Conservation (phyloP, 2,888 invertebrate species). For the Pemphredon lugubris region DNA sequence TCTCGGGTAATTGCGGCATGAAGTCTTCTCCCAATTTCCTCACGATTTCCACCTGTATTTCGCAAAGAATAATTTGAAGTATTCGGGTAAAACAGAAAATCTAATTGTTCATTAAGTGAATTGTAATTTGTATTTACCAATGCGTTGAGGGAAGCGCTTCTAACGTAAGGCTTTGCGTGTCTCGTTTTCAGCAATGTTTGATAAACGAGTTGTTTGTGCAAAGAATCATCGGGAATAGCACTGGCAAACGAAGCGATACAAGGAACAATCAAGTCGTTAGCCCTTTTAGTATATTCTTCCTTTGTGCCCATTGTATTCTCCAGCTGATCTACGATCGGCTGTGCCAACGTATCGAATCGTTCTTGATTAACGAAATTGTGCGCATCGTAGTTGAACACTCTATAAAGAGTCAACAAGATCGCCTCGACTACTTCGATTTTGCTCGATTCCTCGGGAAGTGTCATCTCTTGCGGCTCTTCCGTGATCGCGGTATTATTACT, state of each 20-base stretch:
- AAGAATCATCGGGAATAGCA: slow-evolving; percentile 91
- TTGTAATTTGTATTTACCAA: slow-evolving; percentile 70
- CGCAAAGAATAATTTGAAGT: too few relatives aligned
- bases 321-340: slow-evolving; percentile 93
- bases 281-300: slow-evolving; percentile 84
- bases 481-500: slow-evolving; percentile 86
- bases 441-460: slow-evolving; percentile 79
- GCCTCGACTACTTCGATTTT: slow-evolving; percentile 84
- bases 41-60: slow-evolving; percentile 87
- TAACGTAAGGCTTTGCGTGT: slow-evolving; percentile 87
- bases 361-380: slow-evolving; percentile 93
- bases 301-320: slow-evolving; percentile 88
- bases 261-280: slow-evolving; percentile 86
- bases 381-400: slow-evolving; percentile 91
- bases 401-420: slow-evolving; percentile 88
- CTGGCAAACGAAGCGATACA: slow-evolving; percentile 92
- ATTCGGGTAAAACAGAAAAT: too few relatives aligned
- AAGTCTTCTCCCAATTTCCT: slow-evolving; percentile 94
- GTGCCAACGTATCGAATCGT: slow-evolving; percentile 91
- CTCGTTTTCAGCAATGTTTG: slow-evolving; percentile 94
- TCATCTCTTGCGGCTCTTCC: slow-evolving; percentile 83
- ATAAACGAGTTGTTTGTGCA: slow-evolving; percentile 95
- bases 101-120: too few relatives aligned
- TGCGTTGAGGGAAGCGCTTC: slow-evolving; percentile 75
- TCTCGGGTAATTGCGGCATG: slow-evolving; percentile 93